Percentiles rank a stretch among this genome's conserved stretches.
phyloP scores from a whole-genome alignment of 1,140 invertebrate species.

The Mizuhopecten yessoensis region DNA sequence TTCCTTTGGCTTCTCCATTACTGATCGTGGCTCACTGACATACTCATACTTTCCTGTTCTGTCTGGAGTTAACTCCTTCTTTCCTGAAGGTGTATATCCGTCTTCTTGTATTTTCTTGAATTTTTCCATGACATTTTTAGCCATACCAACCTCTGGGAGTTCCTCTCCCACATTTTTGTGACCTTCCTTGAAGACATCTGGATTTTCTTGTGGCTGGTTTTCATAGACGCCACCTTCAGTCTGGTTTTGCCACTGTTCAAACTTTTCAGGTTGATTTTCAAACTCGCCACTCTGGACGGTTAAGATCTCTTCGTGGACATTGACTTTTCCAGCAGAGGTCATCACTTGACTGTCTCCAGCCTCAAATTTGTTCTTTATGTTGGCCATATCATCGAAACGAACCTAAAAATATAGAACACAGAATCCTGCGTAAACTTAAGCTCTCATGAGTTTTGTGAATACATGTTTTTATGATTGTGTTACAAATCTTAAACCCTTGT shows the following conservation, averaged over 20 bases:
- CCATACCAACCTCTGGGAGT: constrained; percentile 75
- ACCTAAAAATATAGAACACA: constrained; percentile 61
- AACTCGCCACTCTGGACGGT: constrained; percentile 74
- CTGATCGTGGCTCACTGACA: constrained; percentile 73
- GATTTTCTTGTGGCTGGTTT: constrained; percentile 71
- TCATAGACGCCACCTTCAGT: constrained; percentile 78
- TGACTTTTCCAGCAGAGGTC: constrained; percentile 48
- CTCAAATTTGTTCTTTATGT: constrained; percentile 71
- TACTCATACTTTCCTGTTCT: constrained; percentile 73
- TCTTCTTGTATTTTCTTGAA: constrained; percentile 71
- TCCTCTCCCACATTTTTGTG: constrained; percentile 66
- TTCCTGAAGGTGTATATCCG: constrained; percentile 61
- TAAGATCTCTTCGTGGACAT: constrained; percentile 67
- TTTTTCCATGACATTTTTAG: constrained; percentile 70
- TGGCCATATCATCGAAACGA: constrained; percentile 72
- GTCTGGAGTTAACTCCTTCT: constrained; percentile 70
- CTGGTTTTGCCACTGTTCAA: constrained; percentile 61
- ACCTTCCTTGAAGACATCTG: constrained; percentile 72
- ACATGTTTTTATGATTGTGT: neutral
- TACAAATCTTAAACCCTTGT: neutral
- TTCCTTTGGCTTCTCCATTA: constrained; percentile 71
- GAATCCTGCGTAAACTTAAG: neutral
- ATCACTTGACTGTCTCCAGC: constrained; percentile 53
- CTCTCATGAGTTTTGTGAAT: neutral
- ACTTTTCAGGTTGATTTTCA: constrained; percentile 74